Conservation (phyloP, 2,113 vertebrate species). For the Atherinomorus stipes region DNA sequence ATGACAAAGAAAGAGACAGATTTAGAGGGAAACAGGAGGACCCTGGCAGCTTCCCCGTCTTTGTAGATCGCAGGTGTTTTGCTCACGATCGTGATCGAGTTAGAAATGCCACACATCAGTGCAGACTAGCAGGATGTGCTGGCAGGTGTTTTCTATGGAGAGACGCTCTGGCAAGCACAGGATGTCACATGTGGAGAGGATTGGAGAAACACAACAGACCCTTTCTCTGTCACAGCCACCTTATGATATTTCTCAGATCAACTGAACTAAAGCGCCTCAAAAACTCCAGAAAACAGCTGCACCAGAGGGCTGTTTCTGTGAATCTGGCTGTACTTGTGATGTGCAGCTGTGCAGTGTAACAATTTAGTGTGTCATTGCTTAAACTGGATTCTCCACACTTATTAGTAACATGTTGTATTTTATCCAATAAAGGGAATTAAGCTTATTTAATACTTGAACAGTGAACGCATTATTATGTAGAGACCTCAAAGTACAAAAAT, state of each 20-base stretch:
- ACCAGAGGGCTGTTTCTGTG: constrained; percentile 10
- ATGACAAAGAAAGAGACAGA: constrained; percentile 14
- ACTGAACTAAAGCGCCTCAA: constrained; percentile 9
- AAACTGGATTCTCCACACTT: constrained; percentile 64
- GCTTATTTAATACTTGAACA: constrained; percentile 31
- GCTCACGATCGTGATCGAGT: constrained; percentile 52
- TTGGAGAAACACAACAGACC: constrained; percentile 54
- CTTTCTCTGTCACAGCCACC: constrained; percentile 42
- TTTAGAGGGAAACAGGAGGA: constrained; percentile 20
- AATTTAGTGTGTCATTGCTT: constrained; percentile 29
- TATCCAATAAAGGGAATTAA: constrained; percentile 55
- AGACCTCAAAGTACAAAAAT: constrained; percentile 28
- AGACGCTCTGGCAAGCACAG: constrained; percentile 42
- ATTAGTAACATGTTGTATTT: constrained; percentile 58
- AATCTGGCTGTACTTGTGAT: background rate
- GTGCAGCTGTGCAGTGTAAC: background rate
- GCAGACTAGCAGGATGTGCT: constrained; percentile 42
- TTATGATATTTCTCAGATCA: constrained; percentile 47
- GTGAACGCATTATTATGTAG: constrained; percentile 21
- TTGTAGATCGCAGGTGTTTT: constrained; percentile 63
- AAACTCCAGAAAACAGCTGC: constrained; percentile 16
- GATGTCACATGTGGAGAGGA: constrained; percentile 42
- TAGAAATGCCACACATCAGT: constrained; percentile 56
- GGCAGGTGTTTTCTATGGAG: constrained; percentile 58
- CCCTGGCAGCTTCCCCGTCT: constrained; percentile 47